phyloP scores from a whole-genome alignment of 30 jellyfish, hydroid and myxozoan genomes.

The Cassiopea xamachana region DNA sequence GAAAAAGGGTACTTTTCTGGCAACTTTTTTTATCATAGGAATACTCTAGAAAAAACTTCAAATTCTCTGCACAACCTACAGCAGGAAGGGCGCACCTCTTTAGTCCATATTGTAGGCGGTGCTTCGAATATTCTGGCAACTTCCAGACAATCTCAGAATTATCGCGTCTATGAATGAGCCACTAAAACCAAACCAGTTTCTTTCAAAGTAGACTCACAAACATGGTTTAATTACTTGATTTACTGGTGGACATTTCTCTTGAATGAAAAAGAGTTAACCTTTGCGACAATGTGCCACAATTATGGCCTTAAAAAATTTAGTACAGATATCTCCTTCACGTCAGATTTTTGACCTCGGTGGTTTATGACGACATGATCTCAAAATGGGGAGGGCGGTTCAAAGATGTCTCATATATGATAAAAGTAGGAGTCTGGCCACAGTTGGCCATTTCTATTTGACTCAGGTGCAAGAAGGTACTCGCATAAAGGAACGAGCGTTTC shows the following conservation, averaged over 20 bases:
- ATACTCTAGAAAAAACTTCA: no score
- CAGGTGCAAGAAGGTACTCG: not conserved
- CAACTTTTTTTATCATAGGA: no score
- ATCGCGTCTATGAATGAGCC: not conserved
- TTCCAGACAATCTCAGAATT: not conserved
- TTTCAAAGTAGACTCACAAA: not conserved
- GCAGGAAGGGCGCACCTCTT: no score
- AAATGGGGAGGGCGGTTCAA: not conserved
- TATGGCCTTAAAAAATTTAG: not conserved
- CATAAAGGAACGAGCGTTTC: not conserved
- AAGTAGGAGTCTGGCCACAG: not conserved
- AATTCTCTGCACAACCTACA: no score
- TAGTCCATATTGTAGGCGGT: no score
- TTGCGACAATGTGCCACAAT: not conserved
- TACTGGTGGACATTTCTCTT: not conserved
- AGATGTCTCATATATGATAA: not conserved
- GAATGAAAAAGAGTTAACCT: not conserved
- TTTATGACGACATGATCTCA: not conserved
- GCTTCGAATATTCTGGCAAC: not conserved
- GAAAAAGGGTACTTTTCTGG: no score
- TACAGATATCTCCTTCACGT: not conserved
- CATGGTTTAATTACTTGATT: not conserved
- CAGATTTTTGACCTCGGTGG: constrained; percentile 1
- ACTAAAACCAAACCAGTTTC: not conserved
- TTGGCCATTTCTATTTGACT: not conserved